Evolutionary conservation across 2,888 invertebrate species (phyloP), one percentile per base, ranked within the genome.

Genomic region (Oscheius myriophilus): DNA sequence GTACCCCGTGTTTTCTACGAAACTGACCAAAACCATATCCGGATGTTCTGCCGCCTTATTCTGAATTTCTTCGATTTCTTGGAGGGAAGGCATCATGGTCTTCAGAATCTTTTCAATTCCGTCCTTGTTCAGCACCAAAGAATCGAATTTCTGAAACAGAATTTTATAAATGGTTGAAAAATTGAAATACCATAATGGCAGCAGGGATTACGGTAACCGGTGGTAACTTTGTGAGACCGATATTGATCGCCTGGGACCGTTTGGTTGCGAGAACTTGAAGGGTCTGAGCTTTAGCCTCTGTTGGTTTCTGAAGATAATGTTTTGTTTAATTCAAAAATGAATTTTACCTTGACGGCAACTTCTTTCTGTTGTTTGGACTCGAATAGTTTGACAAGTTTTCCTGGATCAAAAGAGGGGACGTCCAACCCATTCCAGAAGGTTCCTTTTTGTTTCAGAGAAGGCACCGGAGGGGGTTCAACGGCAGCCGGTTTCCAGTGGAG

Each of bases 191-290:
- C 80, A 81, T 81, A 55, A 89, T 89, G 33, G 97, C 98, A n/a
- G 96, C 93, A 87, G 97, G 97, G 76, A 99, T 99, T 9, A 96
- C 94, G 76, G 96, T 91, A 0, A 96, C 94, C 0, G 96, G 96
- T 1, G 98, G 98, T 76, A 99, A 89, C 87, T 96, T 97, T 25
- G 97, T 99, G 92, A 99, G 93, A 18, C 96, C 96, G 83, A 99
- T 99, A 87, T 98, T 98, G 82, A 99, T 98, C 51, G 96, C 96
- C 88, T 98, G 98, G 9, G 98, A 98, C 76, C 98, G 91, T 88
- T 97, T 98, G 55, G 95, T 93, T 87, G 96, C 95, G 87, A 98
- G 89, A 45, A 98, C 96, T 52, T 80, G 80, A 67, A 96, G 93
- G 73, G 95, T 91, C 88, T 94, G 93, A 87, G 93, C 94, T 88